Base-by-base conservation (phyloP, 1,140 invertebrate genomes). In the Teleopsis dalmanni region DNA sequence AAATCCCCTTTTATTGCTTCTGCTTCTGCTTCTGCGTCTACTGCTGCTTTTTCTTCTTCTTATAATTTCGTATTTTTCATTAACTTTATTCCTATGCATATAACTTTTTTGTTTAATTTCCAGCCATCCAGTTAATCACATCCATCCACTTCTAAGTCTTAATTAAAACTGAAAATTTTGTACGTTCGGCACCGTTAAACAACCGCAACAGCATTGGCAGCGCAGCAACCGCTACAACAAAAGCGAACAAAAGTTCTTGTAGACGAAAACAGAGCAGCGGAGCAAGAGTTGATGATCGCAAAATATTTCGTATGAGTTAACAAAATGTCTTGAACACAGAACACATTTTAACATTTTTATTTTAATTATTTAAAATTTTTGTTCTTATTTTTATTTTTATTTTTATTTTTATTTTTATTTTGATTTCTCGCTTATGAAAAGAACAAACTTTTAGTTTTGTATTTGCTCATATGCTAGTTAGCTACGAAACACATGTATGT, bases 71-170 rank as follows among this genome's bases (percentile, higher is more conserved):
- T 44, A n/a, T 36, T 49, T 27, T 31, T 7, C 37, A n/a, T 37
- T 16, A 18, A 37, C 16, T 37, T 21, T 37, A 7, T 36, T 36
- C 22, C 22, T 29, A 18, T 43, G 25, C 25, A 14, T 29, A 19
- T 45, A 38, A 34, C 41, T 44, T 29, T 27, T 47, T 47, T 35
- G 34, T 19, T 36, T 42, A 38, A 50, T 58, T 66, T 70, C 68
- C 69, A 71, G 69, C 69, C 69, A 71, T 69, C 67, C 61, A 69
- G 62, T 61, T 56, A 57, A 58, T 56, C 61, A 63, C 60, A 58
- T 68, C 65, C 62, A 60, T 62, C 63, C 60, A 55, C 60, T 59
- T 60, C 62, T 67, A 68, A 65, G 57, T 65, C 65, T 67, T 65
- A 63, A 59, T 63, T 53, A 59, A 61, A 67, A 63, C 65, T 67